Conservation (phyloP, 2,888 invertebrate species). For the Metallyticus violacea region DNA sequence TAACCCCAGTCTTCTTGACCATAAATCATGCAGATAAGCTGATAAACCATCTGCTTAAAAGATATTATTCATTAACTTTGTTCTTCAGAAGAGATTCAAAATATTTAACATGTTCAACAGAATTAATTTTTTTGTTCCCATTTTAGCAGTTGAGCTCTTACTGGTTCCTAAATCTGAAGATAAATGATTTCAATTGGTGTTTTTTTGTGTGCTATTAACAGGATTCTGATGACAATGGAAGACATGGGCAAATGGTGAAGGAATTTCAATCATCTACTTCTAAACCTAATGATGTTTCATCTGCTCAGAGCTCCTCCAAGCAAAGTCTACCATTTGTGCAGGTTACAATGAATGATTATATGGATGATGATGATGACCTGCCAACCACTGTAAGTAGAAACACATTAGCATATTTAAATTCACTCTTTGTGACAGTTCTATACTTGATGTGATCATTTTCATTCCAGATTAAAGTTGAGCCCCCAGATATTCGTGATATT, state of each 20-base stretch:
- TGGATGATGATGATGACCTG: constrained; percentile 32
- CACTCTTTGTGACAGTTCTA: not conserved
- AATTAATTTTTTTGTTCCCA: no score
- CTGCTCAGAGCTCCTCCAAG: not conserved
- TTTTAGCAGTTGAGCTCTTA: no score
- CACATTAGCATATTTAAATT: not conserved
- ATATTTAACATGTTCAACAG: no score
- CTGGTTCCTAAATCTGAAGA: no score
- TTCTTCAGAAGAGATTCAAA: no score
- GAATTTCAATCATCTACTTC: not conserved
- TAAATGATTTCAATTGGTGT: no score
- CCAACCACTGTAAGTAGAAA: constrained; percentile 29
- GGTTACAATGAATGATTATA: constrained; percentile 25
- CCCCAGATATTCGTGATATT: constrained; percentile 41
- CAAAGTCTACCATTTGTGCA: constrained; percentile 14
- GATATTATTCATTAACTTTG: no score
- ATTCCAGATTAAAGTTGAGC: constrained; percentile 42
- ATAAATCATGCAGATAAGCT: no score
- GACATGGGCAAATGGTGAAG: not conserved
- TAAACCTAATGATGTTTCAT: not conserved
- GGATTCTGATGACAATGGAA: not conserved
- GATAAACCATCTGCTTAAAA: no score
- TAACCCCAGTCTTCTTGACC: no score
- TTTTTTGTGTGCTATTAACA: no score
- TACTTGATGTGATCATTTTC: not conserved